These are phyloP conservation scores for Rhinolophus sinicus DNA, from an alignment of 2,113 vertebrate genomes.

Conservation along the genomic window DNA sequence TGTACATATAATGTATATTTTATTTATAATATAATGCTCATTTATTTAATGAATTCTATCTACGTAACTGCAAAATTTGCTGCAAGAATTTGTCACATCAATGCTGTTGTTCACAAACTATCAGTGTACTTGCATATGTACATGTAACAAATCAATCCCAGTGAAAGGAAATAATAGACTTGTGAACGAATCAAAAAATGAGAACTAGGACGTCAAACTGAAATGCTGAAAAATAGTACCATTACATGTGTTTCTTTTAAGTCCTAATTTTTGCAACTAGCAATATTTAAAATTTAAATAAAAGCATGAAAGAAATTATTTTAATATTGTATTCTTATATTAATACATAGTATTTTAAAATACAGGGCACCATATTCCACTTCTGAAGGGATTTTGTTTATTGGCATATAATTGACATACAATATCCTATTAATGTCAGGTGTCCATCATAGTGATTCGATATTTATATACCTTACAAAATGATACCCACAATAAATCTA, in stretches of 20 bases:
- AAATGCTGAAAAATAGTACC: background rate
- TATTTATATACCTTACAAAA: background rate
- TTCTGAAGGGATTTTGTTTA: background rate
- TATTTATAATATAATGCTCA: background rate
- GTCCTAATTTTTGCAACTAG: background rate
- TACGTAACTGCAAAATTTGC: background rate
- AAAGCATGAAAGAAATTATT: background rate
- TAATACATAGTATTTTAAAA: background rate
- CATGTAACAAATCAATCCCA: background rate
- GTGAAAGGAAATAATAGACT: background rate
- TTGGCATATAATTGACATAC: background rate
- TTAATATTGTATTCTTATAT: background rate
- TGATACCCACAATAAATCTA: background rate
- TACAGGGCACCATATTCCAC: background rate
- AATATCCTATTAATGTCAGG: background rate
- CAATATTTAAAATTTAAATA: background rate
- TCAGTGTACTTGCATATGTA: background rate
- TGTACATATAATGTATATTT: background rate
- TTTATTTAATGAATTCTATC: background rate
- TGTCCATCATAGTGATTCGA: background rate
- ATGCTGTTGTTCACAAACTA: background rate
- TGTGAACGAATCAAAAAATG: background rate
- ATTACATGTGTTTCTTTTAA: background rate
- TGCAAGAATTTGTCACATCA: background rate
- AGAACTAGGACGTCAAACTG: background rate